Percentiles rank a stretch among this genome's conserved stretches.
These are phyloP conservation scores for Synanthedon tipuliformis DNA, from an alignment of 2,888 invertebrate genomes.

Conservation along the genomic window DNA sequence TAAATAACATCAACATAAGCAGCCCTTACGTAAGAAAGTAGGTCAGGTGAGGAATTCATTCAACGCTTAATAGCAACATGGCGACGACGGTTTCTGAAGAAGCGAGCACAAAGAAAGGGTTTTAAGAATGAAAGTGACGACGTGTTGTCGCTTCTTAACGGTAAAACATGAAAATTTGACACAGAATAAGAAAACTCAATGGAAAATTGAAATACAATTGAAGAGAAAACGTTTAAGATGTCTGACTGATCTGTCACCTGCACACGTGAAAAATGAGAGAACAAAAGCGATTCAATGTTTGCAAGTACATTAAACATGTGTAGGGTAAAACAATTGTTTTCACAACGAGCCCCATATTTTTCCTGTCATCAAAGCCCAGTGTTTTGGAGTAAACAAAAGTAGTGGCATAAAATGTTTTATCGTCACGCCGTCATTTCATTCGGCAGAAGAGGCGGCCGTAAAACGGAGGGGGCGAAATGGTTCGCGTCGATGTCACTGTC, in stretches of 20 bases:
- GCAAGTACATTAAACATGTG: constrained; percentile 13
- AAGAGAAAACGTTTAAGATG: background rate
- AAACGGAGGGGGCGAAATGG: constrained; percentile 17
- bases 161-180: background rate
- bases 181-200: background rate
- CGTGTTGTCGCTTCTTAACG: background rate
- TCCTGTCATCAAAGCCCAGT: constrained; percentile 26
- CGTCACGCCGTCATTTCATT: constrained; percentile 25
- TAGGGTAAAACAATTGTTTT: constrained; percentile 24
- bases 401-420: constrained; percentile 57
- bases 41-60: background rate
- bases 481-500: constrained; percentile 12
- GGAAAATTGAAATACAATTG: background rate
- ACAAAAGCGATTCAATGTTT: background rate
- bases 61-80: background rate
- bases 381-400: constrained; percentile 51
- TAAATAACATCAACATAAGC: background rate
- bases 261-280: background rate
- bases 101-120: background rate
- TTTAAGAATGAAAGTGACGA: background rate
- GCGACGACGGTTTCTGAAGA: background rate
- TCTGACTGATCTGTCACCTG: background rate
- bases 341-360: constrained; percentile 20
- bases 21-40: background rate
- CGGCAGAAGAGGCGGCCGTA: constrained; percentile 16